These are phyloP conservation scores for Oscheius myriophilus DNA, from an alignment of 2,888 invertebrate genomes.

Conservation along the genomic window DNA sequence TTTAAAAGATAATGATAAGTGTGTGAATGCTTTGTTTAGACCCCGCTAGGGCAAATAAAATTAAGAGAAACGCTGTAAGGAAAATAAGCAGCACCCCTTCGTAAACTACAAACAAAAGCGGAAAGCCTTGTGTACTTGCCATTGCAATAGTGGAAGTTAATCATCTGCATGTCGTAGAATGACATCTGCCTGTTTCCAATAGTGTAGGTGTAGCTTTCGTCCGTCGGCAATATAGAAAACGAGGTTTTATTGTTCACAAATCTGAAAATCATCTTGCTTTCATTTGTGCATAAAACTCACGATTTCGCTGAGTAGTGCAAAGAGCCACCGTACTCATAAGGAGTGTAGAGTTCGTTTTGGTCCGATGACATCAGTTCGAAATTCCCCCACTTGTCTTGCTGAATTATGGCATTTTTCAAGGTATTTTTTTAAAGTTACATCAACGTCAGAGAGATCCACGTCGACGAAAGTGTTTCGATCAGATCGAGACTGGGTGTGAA, in stretches of 20 bases:
- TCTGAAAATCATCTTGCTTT: too few relatives aligned
- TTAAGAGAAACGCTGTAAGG: too few relatives aligned
- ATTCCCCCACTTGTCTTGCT: not conserved
- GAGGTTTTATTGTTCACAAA: not conserved
- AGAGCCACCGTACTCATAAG: constrained; percentile 29
- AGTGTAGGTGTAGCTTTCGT: constrained; percentile 7
- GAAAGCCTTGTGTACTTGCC: too few relatives aligned
- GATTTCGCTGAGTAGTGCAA: constrained; percentile 37
- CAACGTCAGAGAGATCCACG: not conserved
- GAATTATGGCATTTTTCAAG: too few relatives aligned
- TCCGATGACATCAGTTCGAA: not conserved
- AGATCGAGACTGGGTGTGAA: constrained; percentile 19
- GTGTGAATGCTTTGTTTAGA: too few relatives aligned
- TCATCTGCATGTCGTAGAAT: constrained; percentile 18
- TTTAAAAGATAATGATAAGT: too few relatives aligned
- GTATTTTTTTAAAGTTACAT: too few relatives aligned
- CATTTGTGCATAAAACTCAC: too few relatives aligned
- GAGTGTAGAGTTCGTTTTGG: constrained; percentile 1
- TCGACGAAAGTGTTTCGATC: constrained; percentile 19
- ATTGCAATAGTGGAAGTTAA: constrained; percentile 17
- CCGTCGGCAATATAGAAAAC: constrained; percentile 3
- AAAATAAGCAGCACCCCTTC: too few relatives aligned
- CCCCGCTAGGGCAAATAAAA: too few relatives aligned
- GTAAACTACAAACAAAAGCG: too few relatives aligned
- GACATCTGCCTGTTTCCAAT: constrained; percentile 22